Evolutionary conservation across 2,888 invertebrate species (phyloP).

Genomic region (Heliconius aoede): DNA sequence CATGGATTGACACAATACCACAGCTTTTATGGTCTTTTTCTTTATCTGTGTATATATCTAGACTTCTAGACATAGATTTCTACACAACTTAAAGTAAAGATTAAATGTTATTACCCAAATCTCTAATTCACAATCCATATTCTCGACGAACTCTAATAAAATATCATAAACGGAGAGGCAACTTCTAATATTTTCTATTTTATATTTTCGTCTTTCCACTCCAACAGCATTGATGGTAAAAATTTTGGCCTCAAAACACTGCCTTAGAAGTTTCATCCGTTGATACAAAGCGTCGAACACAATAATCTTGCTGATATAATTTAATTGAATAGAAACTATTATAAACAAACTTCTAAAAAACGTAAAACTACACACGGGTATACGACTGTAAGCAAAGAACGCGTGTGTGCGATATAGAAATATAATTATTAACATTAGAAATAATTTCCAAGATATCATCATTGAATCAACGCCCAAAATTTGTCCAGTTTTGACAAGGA

Average conservation of each 20-base stretch:
- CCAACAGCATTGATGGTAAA: conserved; percentile 16
- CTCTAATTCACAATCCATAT: conserved; percentile 29
- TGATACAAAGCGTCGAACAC: conserved; percentile 22
- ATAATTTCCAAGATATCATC: background rate
- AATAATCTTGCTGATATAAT: background rate
- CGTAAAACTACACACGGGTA: background rate
- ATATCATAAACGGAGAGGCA: conserved; percentile 22
- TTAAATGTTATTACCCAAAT: conserved; percentile 24
- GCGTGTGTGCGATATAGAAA: background rate
- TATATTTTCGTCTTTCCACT: conserved; percentile 18
- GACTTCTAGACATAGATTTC: too few species aligned
- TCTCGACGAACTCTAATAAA: conserved; percentile 15
- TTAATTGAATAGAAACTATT: background rate
- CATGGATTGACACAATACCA: too few species aligned
- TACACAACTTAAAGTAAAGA: too few species aligned
- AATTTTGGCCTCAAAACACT: conserved; percentile 26
- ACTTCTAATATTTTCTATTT: conserved; percentile 28
- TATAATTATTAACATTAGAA: background rate
- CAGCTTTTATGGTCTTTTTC: too few species aligned
- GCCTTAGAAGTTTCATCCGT: conserved; percentile 26
- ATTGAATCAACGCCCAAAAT: conserved; percentile 5
- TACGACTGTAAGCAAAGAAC: background rate
- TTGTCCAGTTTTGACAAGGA: background rate
- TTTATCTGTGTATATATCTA: too few species aligned
- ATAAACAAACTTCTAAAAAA: background rate